Evolutionary conservation across 2,113 vertebrate species (phyloP).

Genomic region (Sylvilagus bachmani): DNA sequence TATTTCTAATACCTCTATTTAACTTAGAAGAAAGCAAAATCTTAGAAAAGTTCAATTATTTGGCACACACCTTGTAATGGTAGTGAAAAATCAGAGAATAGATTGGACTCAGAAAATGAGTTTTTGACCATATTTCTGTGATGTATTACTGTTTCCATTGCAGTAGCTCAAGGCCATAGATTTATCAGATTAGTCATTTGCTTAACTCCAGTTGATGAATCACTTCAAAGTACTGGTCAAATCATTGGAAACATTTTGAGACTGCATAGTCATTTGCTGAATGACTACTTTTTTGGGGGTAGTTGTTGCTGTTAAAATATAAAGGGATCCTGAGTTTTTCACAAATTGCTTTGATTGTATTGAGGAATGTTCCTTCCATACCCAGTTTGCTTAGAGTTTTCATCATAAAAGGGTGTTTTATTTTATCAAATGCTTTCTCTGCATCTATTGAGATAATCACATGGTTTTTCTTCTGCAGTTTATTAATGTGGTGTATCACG

Average conservation of each 20-base stretch:
- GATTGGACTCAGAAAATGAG: neutral
- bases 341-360: no score
- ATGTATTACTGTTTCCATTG: neutral
- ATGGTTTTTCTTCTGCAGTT: no score
- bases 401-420: no score
- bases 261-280: neutral
- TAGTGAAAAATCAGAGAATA: neutral
- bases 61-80: neutral
- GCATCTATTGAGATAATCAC: no score
- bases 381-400: no score
- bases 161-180: neutral
- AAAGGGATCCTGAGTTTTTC: neutral
- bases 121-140: neutral
- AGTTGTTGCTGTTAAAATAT: neutral
- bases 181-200: neutral
- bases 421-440: no score
- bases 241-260: neutral
- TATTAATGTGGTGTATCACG: no score
- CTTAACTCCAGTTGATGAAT: constrained; percentile 5
- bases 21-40: neutral
- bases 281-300: neutral
- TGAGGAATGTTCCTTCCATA: no score
- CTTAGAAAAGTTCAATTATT: neutral
- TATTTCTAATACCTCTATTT: neutral
- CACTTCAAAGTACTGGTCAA: neutral